These are phyloP conservation scores for Tetranychus piercei DNA, from an alignment of 2,888 invertebrate species.

Conservation along the genomic window DNA sequence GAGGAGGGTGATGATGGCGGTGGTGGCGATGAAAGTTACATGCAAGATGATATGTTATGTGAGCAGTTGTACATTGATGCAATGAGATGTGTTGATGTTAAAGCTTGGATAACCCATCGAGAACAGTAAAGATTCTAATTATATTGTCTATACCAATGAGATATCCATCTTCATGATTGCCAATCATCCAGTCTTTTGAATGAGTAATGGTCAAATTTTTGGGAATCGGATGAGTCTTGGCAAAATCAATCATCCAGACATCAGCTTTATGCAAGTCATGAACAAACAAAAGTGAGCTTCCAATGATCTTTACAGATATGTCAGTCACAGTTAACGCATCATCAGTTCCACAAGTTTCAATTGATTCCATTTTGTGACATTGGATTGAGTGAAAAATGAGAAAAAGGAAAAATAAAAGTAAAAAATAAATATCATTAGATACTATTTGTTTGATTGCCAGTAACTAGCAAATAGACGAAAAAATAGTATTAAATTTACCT, in stretches of 20 bases:
- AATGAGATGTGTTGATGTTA: not conserved
- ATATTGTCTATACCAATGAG: conserved; percentile 78
- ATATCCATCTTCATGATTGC: conserved; percentile 90
- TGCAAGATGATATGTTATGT: too few relatives aligned
- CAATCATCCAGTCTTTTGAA: conserved; percentile 61
- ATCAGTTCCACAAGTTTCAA: too few relatives aligned
- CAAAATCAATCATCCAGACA: conserved; percentile 93
- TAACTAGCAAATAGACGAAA: not conserved
- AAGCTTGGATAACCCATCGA: not conserved
- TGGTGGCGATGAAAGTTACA: too few relatives aligned
- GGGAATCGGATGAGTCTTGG: conserved; percentile 63
- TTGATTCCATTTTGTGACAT: conserved; percentile 23
- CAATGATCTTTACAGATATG: conserved; percentile 44
- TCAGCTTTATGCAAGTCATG: conserved; percentile 72
- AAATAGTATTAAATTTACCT: conserved; percentile 36
- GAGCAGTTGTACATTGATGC: too few relatives aligned
- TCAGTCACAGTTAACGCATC: too few relatives aligned
- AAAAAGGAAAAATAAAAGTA: not conserved
- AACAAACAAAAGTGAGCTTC: conserved; percentile 79
- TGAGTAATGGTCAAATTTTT: conserved; percentile 55
- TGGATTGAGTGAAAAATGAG: not conserved
- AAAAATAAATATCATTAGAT: not conserved
- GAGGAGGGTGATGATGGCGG: too few relatives aligned
- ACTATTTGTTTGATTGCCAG: not conserved
- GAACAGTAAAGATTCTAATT: conserved; percentile 36